Evolutionary conservation across 2,113 vertebrate genomes (phyloP).

Genomic region (Balaenoptera acutorostrata): DNA sequence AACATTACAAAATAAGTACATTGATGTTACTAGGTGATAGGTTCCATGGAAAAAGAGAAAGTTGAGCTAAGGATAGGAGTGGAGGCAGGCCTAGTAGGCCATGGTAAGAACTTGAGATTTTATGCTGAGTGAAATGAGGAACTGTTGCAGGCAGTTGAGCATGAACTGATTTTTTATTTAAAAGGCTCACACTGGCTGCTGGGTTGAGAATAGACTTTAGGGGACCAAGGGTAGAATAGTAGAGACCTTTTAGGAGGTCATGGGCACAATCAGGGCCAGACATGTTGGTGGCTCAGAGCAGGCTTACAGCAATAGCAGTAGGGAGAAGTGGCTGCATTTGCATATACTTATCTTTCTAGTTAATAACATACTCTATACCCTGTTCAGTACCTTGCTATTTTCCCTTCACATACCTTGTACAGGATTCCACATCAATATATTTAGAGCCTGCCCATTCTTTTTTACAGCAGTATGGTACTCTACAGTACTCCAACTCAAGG

Average conservation of each 20-base stretch:
- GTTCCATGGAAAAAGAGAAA: neutral
- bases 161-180: neutral
- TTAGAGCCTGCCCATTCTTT: neutral
- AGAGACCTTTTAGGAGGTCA: neutral
- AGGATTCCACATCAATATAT: neutral
- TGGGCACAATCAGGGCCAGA: neutral
- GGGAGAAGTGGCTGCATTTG: neutral
- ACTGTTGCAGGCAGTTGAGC: neutral
- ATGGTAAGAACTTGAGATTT: neutral
- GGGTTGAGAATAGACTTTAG: neutral
- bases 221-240: neutral
- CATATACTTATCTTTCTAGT: neutral
- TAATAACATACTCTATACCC: neutral
- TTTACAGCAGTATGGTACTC: neutral
- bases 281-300: neutral
- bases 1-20: neutral
- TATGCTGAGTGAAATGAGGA: neutral
- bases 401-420: neutral
- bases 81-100: neutral
- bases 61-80: too few species aligned
- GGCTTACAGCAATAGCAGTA: neutral
- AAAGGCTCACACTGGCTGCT: neutral
- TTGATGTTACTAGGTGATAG: neutral
- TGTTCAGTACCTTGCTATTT: neutral
- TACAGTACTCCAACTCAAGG: neutral